phyloP scores from a whole-genome alignment of 2,113 vertebrate species.

The Antennarius striatus region DNA sequence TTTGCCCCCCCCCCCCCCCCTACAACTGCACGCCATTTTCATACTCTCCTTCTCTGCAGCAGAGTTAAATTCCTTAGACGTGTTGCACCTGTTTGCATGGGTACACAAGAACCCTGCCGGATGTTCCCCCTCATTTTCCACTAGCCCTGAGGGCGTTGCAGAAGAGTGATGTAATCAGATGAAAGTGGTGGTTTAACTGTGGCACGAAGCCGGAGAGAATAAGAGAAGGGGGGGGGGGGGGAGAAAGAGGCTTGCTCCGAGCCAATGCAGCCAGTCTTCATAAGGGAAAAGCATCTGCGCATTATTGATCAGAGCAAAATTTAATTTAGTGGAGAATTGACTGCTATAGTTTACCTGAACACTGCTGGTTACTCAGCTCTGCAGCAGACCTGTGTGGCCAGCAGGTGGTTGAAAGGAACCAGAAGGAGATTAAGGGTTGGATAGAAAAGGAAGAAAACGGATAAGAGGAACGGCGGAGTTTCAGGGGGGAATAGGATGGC shows the following conservation, averaged over 20 bases:
- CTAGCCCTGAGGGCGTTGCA: slow-evolving; percentile 73
- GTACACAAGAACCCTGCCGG: slow-evolving; percentile 74
- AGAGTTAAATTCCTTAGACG: slow-evolving; percentile 70
- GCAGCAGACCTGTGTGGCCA: slow-evolving; percentile 68
- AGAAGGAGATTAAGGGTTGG: slow-evolving; percentile 73
- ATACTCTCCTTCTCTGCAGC: slow-evolving; percentile 43
- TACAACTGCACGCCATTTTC: slow-evolving; percentile 26
- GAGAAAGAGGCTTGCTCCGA: slow-evolving; percentile 51
- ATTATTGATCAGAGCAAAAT: slow-evolving; percentile 79
- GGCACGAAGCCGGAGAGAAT: slow-evolving; percentile 59
- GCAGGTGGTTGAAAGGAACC: slow-evolving; percentile 70
- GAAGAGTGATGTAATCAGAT: slow-evolving; percentile 82
- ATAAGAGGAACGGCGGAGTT: slow-evolving; percentile 66
- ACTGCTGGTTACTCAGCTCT: slow-evolving; percentile 59
- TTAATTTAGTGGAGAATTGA: slow-evolving; percentile 78
- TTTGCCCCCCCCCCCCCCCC: slow-evolving; percentile 45
- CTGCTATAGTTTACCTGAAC: slow-evolving; percentile 73
- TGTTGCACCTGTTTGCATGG: slow-evolving; percentile 82
- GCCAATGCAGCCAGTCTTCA: slow-evolving; percentile 63
- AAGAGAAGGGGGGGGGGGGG: slow-evolving; percentile 4
- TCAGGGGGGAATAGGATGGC: slow-evolving; percentile 67
- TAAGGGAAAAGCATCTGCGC: slow-evolving; percentile 53
- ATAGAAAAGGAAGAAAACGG: slow-evolving; percentile 68
- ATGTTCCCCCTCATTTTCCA: slow-evolving; percentile 66
- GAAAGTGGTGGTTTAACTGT: slow-evolving; percentile 76